Evolutionary conservation across 2,113 vertebrate genomes (phyloP).

Genomic region (Australoheros scitulus): DNA sequence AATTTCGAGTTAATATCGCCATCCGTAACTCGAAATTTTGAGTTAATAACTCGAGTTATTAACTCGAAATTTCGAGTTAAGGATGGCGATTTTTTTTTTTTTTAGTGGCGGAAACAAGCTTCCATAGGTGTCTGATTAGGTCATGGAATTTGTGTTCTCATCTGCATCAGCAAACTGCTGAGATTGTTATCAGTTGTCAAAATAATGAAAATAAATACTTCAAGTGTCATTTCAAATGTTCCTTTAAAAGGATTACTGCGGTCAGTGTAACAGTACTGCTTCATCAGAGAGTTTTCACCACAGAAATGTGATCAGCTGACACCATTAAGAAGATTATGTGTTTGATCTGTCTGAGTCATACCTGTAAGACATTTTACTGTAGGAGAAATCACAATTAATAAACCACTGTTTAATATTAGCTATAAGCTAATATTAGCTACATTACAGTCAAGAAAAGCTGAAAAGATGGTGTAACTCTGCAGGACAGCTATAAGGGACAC

Average conservation of each 20-base stretch:
- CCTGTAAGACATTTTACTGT: not conserved
- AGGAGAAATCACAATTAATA: not conserved
- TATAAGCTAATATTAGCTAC: not conserved
- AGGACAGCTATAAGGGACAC: rapidly evolving
- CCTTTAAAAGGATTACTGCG: not conserved
- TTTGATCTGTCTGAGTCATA: not conserved
- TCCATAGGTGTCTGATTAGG: no score
- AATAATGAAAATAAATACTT: not conserved
- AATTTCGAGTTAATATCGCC: no score
- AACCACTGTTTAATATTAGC: no score
- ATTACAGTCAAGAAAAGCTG: not conserved
- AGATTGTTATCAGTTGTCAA: no score
- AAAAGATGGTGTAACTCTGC: not conserved
- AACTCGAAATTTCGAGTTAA: no score
- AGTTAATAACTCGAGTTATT: no score
- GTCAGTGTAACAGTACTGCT: not conserved
- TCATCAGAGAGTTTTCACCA: not conserved
- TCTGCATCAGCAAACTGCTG: no score
- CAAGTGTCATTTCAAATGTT: not conserved
- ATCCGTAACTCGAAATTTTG: no score
- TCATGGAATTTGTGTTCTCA: not conserved
- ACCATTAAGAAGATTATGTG: not conserved
- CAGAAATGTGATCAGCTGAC: not conserved
- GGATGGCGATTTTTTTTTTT: no score
- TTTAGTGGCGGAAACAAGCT: no score